Percentiles rank a stretch among this genome's conserved stretches.
phyloP scores from a whole-genome alignment of 2,888 invertebrate genomes.

The Dioctria rufipes region DNA sequence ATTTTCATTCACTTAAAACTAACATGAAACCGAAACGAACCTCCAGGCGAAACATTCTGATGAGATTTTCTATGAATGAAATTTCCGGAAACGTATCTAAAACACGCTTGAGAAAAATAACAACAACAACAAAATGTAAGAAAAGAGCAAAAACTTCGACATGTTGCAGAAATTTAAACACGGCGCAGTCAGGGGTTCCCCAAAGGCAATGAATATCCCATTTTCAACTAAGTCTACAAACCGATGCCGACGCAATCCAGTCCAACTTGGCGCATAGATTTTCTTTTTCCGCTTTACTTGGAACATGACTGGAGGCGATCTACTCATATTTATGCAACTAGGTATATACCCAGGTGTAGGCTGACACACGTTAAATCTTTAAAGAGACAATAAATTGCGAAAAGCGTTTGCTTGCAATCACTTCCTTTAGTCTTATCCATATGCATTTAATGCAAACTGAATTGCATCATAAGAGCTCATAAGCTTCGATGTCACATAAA shows the following conservation, averaged over 20 bases:
- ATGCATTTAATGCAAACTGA: background rate
- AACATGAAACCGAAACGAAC: background rate
- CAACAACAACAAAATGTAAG: background rate
- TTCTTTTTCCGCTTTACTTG: conserved; percentile 4
- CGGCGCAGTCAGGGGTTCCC: background rate
- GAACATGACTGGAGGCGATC: conserved; percentile 18
- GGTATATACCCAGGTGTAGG: background rate
- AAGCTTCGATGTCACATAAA: background rate
- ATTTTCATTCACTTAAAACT: conserved; percentile 21
- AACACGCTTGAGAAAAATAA: background rate
- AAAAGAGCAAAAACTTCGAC: background rate
- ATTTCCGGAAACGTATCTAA: conserved; percentile 27
- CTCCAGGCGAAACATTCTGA: conserved; percentile 2
- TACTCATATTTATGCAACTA: conserved; percentile 3
- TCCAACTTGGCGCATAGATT: background rate
- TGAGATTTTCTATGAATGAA: conserved; percentile 33
- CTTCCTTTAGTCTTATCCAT: no score
- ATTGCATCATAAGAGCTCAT: background rate
- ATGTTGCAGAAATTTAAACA: conserved; percentile 34
- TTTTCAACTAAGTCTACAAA: background rate
- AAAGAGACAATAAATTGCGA: conserved; percentile 27
- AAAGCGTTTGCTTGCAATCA: background rate
- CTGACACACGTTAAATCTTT: background rate
- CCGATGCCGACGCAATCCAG: background rate
- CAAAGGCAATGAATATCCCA: background rate